A percentile compares a stretch with the other conserved stretches of the same genome.
These are phyloP conservation scores for Chaetogeoica ovagalla DNA, from an alignment of 2,888 invertebrate species.

Conservation along the genomic window DNA sequence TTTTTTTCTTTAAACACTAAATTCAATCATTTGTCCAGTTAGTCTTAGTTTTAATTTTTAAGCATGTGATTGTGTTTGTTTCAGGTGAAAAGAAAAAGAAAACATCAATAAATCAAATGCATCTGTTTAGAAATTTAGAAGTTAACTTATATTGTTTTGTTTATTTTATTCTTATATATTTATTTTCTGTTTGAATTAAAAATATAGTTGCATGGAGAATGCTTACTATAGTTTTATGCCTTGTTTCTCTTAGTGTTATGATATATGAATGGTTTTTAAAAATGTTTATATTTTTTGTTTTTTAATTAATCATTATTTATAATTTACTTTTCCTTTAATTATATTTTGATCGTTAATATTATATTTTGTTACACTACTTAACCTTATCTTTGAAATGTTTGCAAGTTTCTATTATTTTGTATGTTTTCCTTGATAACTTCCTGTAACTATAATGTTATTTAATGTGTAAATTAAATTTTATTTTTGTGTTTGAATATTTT, in stretches of 20 bases:
- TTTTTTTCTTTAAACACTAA: neutral
- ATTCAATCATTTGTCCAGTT: neutral
- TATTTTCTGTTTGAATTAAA: constrained; percentile 5
- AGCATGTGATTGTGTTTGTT: constrained; percentile 45
- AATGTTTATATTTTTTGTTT: constrained; percentile 25
- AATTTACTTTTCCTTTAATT: neutral
- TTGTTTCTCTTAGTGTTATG: constrained; percentile 19
- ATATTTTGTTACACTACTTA: constrained; percentile 5
- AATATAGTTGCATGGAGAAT: constrained; percentile 22
- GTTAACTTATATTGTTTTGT: constrained; percentile 6
- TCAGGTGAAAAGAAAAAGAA: constrained; percentile 47
- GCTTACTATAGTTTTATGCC: neutral
- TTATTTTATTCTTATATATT: neutral
- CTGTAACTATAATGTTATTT: neutral
- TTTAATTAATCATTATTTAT: constrained; percentile 6
- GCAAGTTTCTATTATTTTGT: constrained; percentile 8
- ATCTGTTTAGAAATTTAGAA: constrained; percentile 20
- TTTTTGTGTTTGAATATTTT: neutral
- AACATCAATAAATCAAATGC: constrained; percentile 32
- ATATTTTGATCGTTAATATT: neutral
- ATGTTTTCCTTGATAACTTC: neutral
- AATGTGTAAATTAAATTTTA: neutral
- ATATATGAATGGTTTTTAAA: neutral
- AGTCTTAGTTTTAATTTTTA: constrained; percentile 7
- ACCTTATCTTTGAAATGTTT: neutral